Conservation (phyloP, 2,888 invertebrate species). For the Dusona sp. region DNA sequence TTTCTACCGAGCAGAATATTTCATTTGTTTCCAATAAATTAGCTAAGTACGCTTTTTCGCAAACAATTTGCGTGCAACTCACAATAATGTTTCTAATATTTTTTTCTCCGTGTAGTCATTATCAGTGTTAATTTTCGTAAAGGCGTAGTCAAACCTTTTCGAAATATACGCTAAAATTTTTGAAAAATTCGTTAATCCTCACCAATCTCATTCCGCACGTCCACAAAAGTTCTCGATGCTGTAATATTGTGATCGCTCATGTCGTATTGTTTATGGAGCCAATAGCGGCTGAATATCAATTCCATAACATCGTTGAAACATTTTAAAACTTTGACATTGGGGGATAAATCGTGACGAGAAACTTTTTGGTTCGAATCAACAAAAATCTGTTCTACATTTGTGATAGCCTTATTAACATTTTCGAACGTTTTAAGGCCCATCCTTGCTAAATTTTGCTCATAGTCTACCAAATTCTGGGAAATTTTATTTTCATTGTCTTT, state of each 20-base stretch:
- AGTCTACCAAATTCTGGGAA: conserved; percentile 62
- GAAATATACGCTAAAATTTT: neutral
- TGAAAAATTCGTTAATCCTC: neutral
- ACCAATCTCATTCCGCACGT: conserved; percentile 39
- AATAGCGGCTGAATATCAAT: neutral
- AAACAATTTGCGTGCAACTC: too few relatives aligned
- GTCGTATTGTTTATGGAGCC: neutral
- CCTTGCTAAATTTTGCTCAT: conserved; percentile 53
- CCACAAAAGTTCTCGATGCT: neutral
- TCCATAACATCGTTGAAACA: conserved; percentile 37
- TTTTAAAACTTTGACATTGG: conserved; percentile 46
- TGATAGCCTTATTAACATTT: conserved; percentile 62
- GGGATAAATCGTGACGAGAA: conserved; percentile 39
- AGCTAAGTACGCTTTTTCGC: too few relatives aligned
- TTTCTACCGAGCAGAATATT: too few relatives aligned
- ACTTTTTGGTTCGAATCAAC: conserved; percentile 63
- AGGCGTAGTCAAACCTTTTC: neutral
- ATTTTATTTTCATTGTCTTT: conserved; percentile 40
- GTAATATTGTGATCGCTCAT: neutral
- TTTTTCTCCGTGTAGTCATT: too few relatives aligned
- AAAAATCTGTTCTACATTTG: conserved; percentile 68
- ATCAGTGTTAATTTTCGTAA: neutral
- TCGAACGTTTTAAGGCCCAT: conserved; percentile 60
- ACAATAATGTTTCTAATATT: too few relatives aligned
- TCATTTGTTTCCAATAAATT: too few relatives aligned